Base-by-base conservation (phyloP, 2,888 invertebrate species). In the Serrognathus titanus region DNA sequence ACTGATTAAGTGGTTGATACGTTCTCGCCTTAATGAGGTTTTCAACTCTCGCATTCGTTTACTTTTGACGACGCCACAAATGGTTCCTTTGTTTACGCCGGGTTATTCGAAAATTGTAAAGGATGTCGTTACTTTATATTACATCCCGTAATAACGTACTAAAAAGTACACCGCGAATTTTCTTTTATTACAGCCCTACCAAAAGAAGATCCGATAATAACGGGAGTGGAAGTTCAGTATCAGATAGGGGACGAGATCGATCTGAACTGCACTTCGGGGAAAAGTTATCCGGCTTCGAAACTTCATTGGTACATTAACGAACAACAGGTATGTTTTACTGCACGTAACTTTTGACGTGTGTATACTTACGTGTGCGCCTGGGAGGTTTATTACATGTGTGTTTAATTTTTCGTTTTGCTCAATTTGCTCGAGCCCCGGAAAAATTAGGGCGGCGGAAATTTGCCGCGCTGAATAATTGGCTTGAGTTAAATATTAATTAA, bases 261-360 rank as follows among this genome's bases (percentile, higher is more conserved):
- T 73, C 78, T 90, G 63, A 90, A 90, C 76, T 90, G 90, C 76
- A 88, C 89, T 39, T 89, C 89, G 41, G 88, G 88, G 43, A 83
- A 86, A 72, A 89, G 89, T 58, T 87, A 86, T 75, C 90, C 90
- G 35, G 87, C 88, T 13, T 88, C 89, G 16, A 80, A 85, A 61
- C 81, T 90, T 24, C 86, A 87, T 71, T 90, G 89, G 89, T 88
- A 87, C 76, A 88, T 90, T 71, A 89, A 90, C 71, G 89, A 89
- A 66, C 84, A 88, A 75, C 83, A 86, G 85, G 89, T 88, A 79
- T 65, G 40, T 38, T 47, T 10, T 47, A 24, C 16, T 41, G 31
- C 58, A 9, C 16, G 20, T 46, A 36, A 47, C 47, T 11, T 24
- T 12, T 20, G 4, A 31, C 24, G 24, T 16, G 1, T 16, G 16